These are phyloP conservation scores for Rhagologus leucostigma DNA, from an alignment of 2,113 vertebrate genomes.

Conservation along the genomic window DNA sequence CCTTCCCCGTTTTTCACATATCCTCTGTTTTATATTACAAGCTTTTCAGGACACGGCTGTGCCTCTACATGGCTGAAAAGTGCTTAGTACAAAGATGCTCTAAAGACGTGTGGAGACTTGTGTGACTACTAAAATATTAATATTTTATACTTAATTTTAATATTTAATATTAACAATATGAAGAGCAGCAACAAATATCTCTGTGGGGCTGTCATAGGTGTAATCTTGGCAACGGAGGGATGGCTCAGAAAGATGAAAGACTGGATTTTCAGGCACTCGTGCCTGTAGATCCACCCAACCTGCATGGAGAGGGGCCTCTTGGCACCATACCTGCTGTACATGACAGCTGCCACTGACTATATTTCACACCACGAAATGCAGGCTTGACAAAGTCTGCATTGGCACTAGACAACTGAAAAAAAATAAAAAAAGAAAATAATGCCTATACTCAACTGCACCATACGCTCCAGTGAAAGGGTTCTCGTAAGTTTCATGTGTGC, in stretches of 20 bases:
- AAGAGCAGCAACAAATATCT: constrained; percentile 7
- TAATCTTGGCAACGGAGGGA: neutral
- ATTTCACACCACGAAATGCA: neutral
- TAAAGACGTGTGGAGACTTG: neutral
- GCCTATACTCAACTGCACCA: neutral
- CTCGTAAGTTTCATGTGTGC: accelerated
- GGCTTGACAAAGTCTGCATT: neutral
- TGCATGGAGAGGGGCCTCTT: neutral
- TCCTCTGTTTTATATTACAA: neutral
- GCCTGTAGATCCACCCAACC: neutral
- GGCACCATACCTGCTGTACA: neutral
- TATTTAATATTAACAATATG: constrained; percentile 53
- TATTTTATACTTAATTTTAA: constrained; percentile 47
- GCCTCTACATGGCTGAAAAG: neutral
- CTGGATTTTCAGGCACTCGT: neutral
- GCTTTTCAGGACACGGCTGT: neutral
- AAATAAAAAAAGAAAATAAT: neutral
- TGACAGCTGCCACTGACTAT: neutral
- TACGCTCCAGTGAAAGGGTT: neutral
- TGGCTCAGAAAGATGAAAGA: neutral
- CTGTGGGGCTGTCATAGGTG: neutral
- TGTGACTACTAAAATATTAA: constrained; percentile 39
- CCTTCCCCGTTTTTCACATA: neutral
- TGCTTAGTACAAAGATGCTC: neutral
- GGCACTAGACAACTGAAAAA: neutral